Evolutionary conservation across 2,113 vertebrate genomes (phyloP), one percentile per base, ranked within the genome.

Genomic region (Oceanites oceanicus): DNA sequence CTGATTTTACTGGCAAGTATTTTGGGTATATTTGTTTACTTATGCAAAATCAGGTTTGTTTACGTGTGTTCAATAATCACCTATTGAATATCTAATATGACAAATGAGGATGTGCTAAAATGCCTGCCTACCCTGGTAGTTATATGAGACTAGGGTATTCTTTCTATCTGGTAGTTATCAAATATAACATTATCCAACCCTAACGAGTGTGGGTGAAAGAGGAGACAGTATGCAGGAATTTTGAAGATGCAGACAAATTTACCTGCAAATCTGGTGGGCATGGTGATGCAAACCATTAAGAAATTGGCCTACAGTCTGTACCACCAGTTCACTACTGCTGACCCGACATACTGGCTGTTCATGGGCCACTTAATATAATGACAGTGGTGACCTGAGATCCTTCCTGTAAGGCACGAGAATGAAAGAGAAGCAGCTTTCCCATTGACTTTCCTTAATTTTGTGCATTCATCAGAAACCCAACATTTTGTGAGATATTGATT

Each of bases 401-500:
- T 58, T 95, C 53, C n/a, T 63, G 59, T 58, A 52, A 82, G 36
- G 56, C 36, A 44, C 2, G 5, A 55, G 66, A 79, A 67, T 62
- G n/a, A 78, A 96, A 88, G 44, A 75, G 34, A 79, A 77, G 32
- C 40, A 79, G 30, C 45, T 44, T 68, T 84, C 50, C 40, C 72
- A 85, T 13, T 87, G 94, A 83, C 66, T 92, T 87, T 36, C 49
- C 72, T 67, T 94, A 87, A 93, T 97, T 96, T 78, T 56, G 72
- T 88, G 65, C 65, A 36, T 88, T 73, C 0, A 0, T 90, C 78
- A 94, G 87, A 96, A 88, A 66, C 42, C 30, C 75, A 86, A 13
- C 53, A 72, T 96, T 94, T 86, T 81, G 66, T 85, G 71, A 96
- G 50, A 2, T 90, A 96, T 58, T 90, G 92, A 95, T 94, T 85